These are phyloP conservation scores for Stigmatopora nigra DNA, from an alignment of 2,113 vertebrate genomes.

Conservation along the genomic window DNA sequence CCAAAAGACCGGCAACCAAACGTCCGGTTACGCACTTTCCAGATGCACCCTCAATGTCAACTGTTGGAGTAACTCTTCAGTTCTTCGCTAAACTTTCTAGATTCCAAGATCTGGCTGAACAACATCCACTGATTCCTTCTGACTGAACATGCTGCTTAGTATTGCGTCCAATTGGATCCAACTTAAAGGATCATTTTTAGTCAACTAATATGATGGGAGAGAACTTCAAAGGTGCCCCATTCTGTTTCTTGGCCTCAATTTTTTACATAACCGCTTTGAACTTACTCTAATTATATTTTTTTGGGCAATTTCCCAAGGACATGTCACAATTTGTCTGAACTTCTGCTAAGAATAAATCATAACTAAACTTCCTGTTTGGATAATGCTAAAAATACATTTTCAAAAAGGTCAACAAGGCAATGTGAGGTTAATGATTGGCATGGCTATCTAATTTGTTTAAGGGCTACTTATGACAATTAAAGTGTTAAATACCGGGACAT, in stretches of 20 bases:
- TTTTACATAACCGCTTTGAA: not conserved
- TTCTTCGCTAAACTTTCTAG: not conserved
- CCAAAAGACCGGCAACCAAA: too few relatives aligned
- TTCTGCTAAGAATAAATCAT: too few relatives aligned
- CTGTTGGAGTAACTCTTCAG: not conserved
- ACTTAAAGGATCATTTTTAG: not conserved
- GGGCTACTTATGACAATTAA: conserved; percentile 25
- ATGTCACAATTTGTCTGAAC: not conserved
- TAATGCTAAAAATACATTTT: not conserved
- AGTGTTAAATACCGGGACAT: conserved; percentile 26
- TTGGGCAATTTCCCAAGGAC: not conserved
- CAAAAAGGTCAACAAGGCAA: too few relatives aligned
- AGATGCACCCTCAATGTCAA: too few relatives aligned
- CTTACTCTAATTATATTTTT: not conserved
- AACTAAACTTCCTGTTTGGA: not conserved
- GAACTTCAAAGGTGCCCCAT: not conserved
- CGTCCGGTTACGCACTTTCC: too few relatives aligned
- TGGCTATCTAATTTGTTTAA: conserved; percentile 12
- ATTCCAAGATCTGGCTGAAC: not conserved
- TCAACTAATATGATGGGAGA: not conserved
- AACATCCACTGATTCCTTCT: not conserved
- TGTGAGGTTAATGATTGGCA: conserved; percentile 22
- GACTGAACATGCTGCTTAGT: not conserved
- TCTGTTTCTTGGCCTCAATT: not conserved
- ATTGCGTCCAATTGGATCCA: not conserved